These are phyloP conservation scores for Pterophyllum scalare DNA, from an alignment of 2,113 vertebrate genomes.

Conservation along the genomic window DNA sequence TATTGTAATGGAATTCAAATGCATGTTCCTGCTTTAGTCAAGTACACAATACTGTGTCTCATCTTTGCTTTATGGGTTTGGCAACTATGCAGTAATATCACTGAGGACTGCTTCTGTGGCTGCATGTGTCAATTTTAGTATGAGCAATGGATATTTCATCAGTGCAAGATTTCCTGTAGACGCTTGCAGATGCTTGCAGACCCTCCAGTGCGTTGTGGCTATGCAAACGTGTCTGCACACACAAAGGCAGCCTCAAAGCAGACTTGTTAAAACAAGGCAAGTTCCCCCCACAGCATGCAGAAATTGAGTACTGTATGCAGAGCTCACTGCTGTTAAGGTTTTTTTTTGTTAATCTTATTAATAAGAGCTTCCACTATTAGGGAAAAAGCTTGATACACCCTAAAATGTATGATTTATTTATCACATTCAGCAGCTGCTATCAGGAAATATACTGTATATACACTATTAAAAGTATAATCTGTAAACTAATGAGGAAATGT, in stretches of 20 bases:
- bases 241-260: background rate
- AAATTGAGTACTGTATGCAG: background rate
- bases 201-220: background rate
- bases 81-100: too few species aligned
- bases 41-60: too few species aligned
- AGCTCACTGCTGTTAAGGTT: background rate
- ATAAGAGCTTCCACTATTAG: background rate
- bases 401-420: background rate
- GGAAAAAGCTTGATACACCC: accelerated
- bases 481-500: background rate
- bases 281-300: background rate
- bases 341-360: background rate
- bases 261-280: background rate
- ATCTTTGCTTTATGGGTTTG: too few species aligned
- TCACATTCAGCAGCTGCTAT: background rate
- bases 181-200: background rate
- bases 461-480: background rate
- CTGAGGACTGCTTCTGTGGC: too few species aligned
- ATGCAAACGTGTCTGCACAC: background rate
- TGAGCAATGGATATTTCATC: background rate
- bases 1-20: too few species aligned
- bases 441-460: too few species aligned
- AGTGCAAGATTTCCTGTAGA: background rate
- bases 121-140: background rate
- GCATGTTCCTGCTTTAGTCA: too few species aligned